A percentile compares a stretch with the other conserved stretches of the same genome.
Evolutionary conservation across 2,888 invertebrate genomes (phyloP).

Genomic region (Platycheirus rosarum): DNA sequence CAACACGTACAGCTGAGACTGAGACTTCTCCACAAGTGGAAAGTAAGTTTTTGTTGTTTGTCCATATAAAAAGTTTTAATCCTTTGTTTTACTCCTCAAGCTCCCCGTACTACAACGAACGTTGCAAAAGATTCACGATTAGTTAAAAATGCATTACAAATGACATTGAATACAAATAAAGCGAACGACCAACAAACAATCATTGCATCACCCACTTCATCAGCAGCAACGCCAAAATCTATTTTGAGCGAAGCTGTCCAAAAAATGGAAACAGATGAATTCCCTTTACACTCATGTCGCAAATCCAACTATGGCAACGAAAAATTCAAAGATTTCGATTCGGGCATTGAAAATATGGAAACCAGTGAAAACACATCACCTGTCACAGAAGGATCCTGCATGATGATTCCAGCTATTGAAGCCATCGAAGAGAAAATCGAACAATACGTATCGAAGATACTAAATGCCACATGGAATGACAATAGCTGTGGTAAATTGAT

Average conservation of each 20-base stretch:
- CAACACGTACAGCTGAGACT: slow-evolving; percentile 69
- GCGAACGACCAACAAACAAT: slow-evolving; percentile 6
- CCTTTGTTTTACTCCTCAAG: no score
- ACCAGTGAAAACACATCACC: slow-evolving; percentile 78
- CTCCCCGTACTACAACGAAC: slow-evolving; percentile 75
- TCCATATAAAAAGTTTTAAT: not conserved
- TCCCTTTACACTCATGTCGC: slow-evolving; percentile 74
- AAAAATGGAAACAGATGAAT: slow-evolving; percentile 79
- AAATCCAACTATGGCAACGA: slow-evolving; percentile 85
- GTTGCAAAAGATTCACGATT: slow-evolving; percentile 80
- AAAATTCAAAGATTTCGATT: slow-evolving; percentile 85
- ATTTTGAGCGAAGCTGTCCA: slow-evolving; percentile 62
- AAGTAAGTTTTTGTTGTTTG: slow-evolving; percentile 54
- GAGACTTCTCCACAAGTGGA: slow-evolving; percentile 62
- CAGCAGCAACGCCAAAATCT: slow-evolving; percentile 46
- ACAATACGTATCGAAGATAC: slow-evolving; percentile 86
- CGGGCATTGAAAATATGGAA: slow-evolving; percentile 90
- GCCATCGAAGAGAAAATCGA: slow-evolving; percentile 82
- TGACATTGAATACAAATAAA: slow-evolving; percentile 50
- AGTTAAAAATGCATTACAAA: slow-evolving; percentile 76
- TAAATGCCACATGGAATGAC: slow-evolving; percentile 89
- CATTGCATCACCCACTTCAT: slow-evolving; percentile 47
- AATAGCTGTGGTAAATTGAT: slow-evolving; percentile 85
- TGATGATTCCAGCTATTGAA: slow-evolving; percentile 74
- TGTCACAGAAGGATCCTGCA: slow-evolving; percentile 47